A percentile compares a stretch with the other conserved stretches of the same genome.
phyloP scores from a whole-genome alignment of 2,888 invertebrate genomes.

The Athetis lepigone region DNA sequence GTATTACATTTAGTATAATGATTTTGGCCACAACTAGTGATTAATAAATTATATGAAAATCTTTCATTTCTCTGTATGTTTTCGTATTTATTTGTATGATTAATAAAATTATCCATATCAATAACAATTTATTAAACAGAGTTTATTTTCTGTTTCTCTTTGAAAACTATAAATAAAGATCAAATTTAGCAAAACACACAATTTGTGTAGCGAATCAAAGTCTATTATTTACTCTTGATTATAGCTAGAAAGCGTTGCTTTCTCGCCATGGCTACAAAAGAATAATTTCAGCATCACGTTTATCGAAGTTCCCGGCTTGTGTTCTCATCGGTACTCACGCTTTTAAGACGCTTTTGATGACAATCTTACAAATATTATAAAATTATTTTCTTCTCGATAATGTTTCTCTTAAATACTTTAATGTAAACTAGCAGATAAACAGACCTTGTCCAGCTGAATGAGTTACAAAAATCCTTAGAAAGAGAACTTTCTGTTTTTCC shows the following conservation, averaged over 20 bases:
- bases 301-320: constrained; percentile 70
- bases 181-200: constrained; percentile 13
- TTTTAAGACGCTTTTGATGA: constrained; percentile 30
- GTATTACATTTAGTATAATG: too few species aligned
- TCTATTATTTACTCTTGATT: constrained; percentile 81
- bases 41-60: neutral
- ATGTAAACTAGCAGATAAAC: too few species aligned
- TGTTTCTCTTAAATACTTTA: neutral
- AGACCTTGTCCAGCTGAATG: too few species aligned
- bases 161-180: too few species aligned
- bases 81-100: neutral
- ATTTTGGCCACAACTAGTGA: too few species aligned
- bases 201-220: constrained; percentile 65
- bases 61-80: neutral
- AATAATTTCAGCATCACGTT: constrained; percentile 75
- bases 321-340: constrained; percentile 68
- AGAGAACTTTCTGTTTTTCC: too few species aligned
- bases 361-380: neutral
- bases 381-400: neutral
- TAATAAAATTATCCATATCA: neutral
- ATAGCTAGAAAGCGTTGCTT: constrained; percentile 82
- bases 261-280: constrained; percentile 77
- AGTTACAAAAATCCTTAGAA: too few species aligned
- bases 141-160: constrained; percentile 15
- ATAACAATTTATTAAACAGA: neutral